A percentile compares a stretch with the other conserved stretches of the same genome.
phyloP scores from a whole-genome alignment of 2,797 vertebrate genomes.

The Macrochelys suwanniensis region DNA sequence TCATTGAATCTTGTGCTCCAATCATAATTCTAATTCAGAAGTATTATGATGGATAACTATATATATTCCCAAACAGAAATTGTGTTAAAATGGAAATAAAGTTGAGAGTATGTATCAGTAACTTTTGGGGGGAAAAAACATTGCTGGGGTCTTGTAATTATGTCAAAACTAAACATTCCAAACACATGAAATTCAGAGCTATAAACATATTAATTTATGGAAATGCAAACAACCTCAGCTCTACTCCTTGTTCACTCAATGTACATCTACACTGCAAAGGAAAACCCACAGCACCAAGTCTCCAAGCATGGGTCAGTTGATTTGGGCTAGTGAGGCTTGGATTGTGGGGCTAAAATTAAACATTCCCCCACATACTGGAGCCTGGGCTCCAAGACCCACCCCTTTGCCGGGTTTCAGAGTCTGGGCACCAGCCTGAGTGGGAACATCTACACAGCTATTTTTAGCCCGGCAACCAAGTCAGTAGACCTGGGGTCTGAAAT shows the following conservation, averaged over 20 bases:
- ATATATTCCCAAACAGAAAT: not conserved
- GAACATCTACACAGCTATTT: not conserved
- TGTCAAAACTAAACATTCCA: slow-evolving; percentile 18
- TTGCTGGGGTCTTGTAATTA: slow-evolving; percentile 31
- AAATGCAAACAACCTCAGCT: slow-evolving; percentile 39
- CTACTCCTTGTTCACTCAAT: not conserved
- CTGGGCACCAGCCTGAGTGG: too few species aligned
- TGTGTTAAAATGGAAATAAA: not conserved
- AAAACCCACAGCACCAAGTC: not conserved
- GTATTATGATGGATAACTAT: not conserved
- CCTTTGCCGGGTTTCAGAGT: not conserved
- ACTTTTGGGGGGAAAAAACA: not conserved
- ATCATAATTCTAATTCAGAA: not conserved
- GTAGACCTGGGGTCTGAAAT: not conserved
- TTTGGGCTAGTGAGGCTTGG: not conserved
- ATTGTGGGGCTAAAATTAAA: not conserved
- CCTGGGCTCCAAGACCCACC: not conserved
- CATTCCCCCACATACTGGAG: not conserved
- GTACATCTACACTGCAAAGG: not conserved
- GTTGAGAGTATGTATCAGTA: not conserved
- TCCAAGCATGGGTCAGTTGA: not conserved
- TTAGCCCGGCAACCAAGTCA: not conserved
- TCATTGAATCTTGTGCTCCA: not conserved
- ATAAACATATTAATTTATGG: slow-evolving; percentile 47
- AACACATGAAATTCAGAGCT: slow-evolving; percentile 45